These are phyloP conservation scores for Ophioninae sp. DNA, from an alignment of 2,888 invertebrate genomes.

Conservation along the genomic window DNA sequence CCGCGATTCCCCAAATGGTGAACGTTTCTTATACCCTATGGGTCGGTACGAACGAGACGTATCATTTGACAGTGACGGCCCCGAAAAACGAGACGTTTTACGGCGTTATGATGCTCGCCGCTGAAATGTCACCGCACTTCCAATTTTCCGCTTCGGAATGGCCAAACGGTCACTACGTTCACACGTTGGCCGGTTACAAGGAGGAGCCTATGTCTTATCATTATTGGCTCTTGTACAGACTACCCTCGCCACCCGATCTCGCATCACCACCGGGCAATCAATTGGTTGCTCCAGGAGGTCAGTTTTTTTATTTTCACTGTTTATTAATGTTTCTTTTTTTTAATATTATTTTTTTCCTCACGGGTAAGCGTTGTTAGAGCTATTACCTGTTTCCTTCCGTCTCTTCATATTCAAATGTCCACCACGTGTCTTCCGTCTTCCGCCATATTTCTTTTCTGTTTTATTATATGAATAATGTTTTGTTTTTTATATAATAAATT, in stretches of 20 bases:
- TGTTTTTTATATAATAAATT: too few relatives aligned
- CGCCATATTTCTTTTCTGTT: too few relatives aligned
- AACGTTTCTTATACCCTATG: conserved; percentile 93
- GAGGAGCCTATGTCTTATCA: conserved; percentile 92
- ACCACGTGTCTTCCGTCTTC: too few relatives aligned
- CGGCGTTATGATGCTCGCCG: conserved; percentile 91
- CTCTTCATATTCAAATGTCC: neutral
- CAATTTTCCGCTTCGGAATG: conserved; percentile 92
- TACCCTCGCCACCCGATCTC: conserved; percentile 91
- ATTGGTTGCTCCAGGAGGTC: conserved; percentile 93
- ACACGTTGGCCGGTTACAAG: conserved; percentile 90
- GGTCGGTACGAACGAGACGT: conserved; percentile 93
- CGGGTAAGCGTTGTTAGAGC: too few relatives aligned
- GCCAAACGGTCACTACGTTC: conserved; percentile 96
- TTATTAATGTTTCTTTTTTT: neutral
- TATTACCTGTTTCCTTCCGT: neutral
- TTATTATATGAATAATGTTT: too few relatives aligned
- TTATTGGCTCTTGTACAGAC: conserved; percentile 93
- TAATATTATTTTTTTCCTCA: too few relatives aligned
- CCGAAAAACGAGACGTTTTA: conserved; percentile 87
- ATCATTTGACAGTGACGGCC: conserved; percentile 88
- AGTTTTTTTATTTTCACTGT: conserved; percentile 72
- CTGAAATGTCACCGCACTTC: conserved; percentile 87
- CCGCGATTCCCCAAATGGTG: conserved; percentile 68
- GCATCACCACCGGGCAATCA: conserved; percentile 92